These are phyloP conservation scores for Sylvia atricapilla DNA, from an alignment of 2,113 vertebrate genomes.

Conservation along the genomic window DNA sequence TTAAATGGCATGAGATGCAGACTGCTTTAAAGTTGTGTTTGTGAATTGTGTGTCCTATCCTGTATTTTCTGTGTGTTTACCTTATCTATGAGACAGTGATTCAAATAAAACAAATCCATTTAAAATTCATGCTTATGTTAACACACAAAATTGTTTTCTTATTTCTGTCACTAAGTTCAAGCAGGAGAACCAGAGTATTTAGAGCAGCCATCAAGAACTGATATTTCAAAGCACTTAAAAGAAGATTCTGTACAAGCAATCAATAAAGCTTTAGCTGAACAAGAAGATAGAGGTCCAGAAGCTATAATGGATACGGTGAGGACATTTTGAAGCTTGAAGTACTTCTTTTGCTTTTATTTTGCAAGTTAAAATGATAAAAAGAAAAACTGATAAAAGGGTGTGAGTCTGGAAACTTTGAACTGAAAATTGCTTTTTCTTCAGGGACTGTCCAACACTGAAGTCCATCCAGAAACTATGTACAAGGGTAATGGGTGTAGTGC, in stretches of 20 bases:
- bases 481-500: neutral
- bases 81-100: neutral
- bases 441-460: neutral
- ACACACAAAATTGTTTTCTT: conserved; percentile 34
- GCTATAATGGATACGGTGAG: conserved; percentile 88
- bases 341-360: neutral
- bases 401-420: neutral
- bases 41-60: neutral
- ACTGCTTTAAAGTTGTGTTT: neutral
- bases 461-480: neutral
- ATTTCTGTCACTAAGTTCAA: conserved; percentile 74
- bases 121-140: neutral
- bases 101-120: neutral
- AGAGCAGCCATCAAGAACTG: conserved; percentile 91
- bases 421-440: neutral
- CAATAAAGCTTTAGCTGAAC: conserved; percentile 85
- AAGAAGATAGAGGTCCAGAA: conserved; percentile 87
- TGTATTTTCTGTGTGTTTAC: neutral
- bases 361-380: neutral
- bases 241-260: conserved; percentile 92
- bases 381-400: neutral
- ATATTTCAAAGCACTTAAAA: conserved; percentile 88
- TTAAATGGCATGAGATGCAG: neutral
- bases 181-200: conserved; percentile 93
- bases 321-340: conserved; percentile 33